These are phyloP conservation scores for Hydractinia echinata DNA, from an alignment of 30 jellyfish, hydroid and myxozoan species.

Conservation along the genomic window DNA sequence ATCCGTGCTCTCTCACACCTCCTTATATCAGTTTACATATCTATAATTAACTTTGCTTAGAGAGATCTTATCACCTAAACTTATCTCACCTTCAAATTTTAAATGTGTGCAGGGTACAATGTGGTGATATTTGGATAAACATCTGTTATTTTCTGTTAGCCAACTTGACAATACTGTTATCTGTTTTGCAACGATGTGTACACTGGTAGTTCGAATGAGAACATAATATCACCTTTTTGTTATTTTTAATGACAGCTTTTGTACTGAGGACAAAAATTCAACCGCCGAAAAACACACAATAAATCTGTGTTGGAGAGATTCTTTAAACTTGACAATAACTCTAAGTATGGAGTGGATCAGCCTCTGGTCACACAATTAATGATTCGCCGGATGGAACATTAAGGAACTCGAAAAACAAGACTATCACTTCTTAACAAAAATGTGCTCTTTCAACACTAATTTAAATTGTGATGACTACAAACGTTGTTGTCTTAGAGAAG, in stretches of 20 bases:
- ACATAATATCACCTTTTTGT: slow-evolving; percentile 30
- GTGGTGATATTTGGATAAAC: too few species aligned
- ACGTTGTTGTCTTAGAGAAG: neutral
- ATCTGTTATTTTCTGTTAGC: too few species aligned
- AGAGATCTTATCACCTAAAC: too few species aligned
- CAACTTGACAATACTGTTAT: too few species aligned
- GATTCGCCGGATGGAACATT: slow-evolving; percentile 34
- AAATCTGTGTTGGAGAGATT: slow-evolving; percentile 17
- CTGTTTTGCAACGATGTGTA: too few species aligned
- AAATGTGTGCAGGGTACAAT: too few species aligned
- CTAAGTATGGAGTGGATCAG: neutral
- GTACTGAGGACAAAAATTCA: slow-evolving; percentile 6
- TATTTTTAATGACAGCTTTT: slow-evolving; percentile 7
- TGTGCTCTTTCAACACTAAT: neutral
- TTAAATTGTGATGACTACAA: neutral
- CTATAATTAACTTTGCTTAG: too few species aligned
- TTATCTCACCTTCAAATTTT: too few species aligned
- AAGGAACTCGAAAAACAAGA: slow-evolving; percentile 5
- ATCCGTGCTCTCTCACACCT: too few species aligned
- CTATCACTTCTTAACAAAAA: neutral
- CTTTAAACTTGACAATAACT: neutral
- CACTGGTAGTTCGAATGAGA: neutral
- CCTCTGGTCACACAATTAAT: neutral
- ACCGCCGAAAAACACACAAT: slow-evolving; percentile 12
- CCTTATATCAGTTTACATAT: too few species aligned